Evolutionary conservation across 1,140 invertebrate species (phyloP), one percentile per base, ranked within the genome.

Genomic region (Pseudomyrmex gracilis): DNA sequence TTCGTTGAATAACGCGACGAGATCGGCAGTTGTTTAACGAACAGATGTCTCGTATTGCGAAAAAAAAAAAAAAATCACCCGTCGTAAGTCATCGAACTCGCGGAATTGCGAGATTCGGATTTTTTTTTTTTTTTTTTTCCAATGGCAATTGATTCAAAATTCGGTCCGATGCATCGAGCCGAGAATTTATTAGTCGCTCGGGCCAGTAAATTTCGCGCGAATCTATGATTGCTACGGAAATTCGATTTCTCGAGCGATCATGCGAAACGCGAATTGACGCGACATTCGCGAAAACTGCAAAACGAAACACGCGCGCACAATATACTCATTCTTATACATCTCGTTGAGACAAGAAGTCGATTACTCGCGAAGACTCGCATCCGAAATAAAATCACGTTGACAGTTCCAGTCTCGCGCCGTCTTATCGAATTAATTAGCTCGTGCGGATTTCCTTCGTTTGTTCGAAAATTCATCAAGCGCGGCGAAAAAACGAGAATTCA

Each of bases 61-160:
- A 47, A 77, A 67, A 76, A 80, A 45, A 47, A 77, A 67, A 76
- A 80, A 80, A 71, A 71, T 71, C 22, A n/a, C 66, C 76, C 76
- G 53, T 80, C 76, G 67, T 80, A 80, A 80, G 76, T 80, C 76
- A 80, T 80, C 66, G 76, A 47, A 66, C 66, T 71, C 64, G 66
- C 76, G 53, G 20, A 70, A 78, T 78, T 70, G 67, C 76, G 64
- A 63, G 51, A 12, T 20, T 45, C 7, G 61, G 66, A 12, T 45
- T 71, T 20, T 80, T 70, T 47, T 70, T 71, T 71, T 68, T 49
- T 80, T 22, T 47, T 34, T 34, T 34, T 45, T 17, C 2, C 76
- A 51, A 58, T 78, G 76, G 20, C 76, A 80, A 80, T 80, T 80
- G 76, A 80, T 80, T 80, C 76, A 60, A 80, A 80, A 80, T 70